These are phyloP conservation scores for Macroglossus sobrinus DNA, from an alignment of 2,113 vertebrate genomes.

Conservation along the genomic window DNA sequence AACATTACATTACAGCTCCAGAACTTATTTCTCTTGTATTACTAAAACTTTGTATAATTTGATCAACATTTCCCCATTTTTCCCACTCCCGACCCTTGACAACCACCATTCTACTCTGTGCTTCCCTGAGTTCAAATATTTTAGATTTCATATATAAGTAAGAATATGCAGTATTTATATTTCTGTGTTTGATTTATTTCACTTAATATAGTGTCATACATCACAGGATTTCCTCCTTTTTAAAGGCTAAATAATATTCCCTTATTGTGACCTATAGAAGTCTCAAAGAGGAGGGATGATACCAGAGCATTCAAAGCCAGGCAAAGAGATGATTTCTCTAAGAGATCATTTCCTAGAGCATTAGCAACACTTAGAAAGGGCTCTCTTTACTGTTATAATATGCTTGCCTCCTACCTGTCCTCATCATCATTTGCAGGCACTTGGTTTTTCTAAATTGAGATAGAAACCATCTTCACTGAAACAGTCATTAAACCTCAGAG, in stretches of 20 bases:
- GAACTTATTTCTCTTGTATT: not conserved
- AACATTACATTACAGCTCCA: not conserved
- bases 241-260: not conserved
- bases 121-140: not conserved
- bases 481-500: not conserved
- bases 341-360: not conserved
- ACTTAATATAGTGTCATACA: not conserved
- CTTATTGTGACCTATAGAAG: not conserved
- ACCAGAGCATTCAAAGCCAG: not conserved
- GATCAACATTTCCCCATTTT: not conserved
- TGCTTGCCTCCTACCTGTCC: not conserved
- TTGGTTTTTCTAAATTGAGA: not conserved
- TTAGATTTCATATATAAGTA: not conserved
- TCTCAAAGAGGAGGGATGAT: not conserved
- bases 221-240: not conserved
- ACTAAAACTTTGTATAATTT: not conserved
- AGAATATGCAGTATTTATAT: not conserved
- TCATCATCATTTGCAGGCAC: not conserved
- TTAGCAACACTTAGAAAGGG: not conserved
- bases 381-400: not conserved
- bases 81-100: not conserved
- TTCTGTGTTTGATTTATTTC: not conserved
- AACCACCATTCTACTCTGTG: not conserved
- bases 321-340: not conserved
- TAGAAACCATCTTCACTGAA: not conserved